Conservation (phyloP, 37 sponge, comb jelly and placozoan genomes). For the Petrosia ficiformis region DNA sequence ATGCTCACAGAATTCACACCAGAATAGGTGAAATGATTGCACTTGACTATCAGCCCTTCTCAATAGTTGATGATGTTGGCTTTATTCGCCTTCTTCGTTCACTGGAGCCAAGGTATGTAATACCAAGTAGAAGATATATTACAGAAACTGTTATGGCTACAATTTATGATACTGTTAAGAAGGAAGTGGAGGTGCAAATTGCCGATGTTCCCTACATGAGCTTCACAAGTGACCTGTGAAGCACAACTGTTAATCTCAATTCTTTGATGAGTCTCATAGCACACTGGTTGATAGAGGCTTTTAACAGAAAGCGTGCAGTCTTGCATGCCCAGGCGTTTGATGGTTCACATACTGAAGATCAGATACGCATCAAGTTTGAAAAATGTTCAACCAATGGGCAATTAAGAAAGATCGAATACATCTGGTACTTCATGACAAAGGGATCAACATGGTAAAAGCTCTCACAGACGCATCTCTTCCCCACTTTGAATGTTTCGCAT, state of each 20-base stretch:
- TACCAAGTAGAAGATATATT: not conserved
- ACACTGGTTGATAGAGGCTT: slow-evolving; percentile 31
- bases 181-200: not conserved
- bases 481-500: slow-evolving; percentile 30
- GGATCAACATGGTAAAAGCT: slow-evolving; percentile 35
- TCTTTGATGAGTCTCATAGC: slow-evolving; percentile 42
- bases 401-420: slow-evolving; percentile 17
- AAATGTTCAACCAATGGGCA: slow-evolving; percentile 18
- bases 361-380: slow-evolving; percentile 16
- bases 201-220: not conserved
- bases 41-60: slow-evolving; percentile 5
- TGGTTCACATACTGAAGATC: slow-evolving; percentile 30
- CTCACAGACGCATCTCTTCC: slow-evolving; percentile 17
- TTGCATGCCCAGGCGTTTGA: slow-evolving; percentile 19
- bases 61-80: slow-evolving; percentile 2
- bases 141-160: not conserved
- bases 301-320: slow-evolving; percentile 21
- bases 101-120: not conserved
- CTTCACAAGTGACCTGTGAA: slow-evolving; percentile 49
- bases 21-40: slow-evolving; percentile 8
- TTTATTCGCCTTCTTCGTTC: not conserved
- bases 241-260: slow-evolving; percentile 2
- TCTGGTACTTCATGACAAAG: slow-evolving; percentile 32
- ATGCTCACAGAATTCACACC: not conserved
- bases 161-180: not conserved